Evolutionary conservation across 2,113 vertebrate genomes (phyloP).

Genomic region (Vulpes vulpes): DNA sequence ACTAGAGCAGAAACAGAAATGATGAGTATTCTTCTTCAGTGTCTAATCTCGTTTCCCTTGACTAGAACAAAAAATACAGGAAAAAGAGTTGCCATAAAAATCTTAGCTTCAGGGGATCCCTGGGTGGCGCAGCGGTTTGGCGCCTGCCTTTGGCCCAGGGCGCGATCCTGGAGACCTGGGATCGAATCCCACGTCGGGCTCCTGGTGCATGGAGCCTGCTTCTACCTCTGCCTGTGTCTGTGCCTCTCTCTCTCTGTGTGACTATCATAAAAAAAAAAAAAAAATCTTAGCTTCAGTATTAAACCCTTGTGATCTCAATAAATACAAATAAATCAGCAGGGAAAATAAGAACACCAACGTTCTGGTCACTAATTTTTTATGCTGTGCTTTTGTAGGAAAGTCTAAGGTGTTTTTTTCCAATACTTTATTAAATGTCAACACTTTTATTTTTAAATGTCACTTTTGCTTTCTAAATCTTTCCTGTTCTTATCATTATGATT

Average conservation of each 20-base stretch:
- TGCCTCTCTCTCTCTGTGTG: too few species aligned
- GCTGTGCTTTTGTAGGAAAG: neutral
- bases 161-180: too few species aligned
- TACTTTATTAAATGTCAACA: neutral
- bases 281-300: neutral
- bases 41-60: neutral
- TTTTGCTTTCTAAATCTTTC: neutral
- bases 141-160: too few species aligned
- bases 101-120: neutral
- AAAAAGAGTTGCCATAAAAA: neutral
- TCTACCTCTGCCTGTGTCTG: too few species aligned
- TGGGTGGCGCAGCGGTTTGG: too few species aligned
- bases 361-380: neutral
- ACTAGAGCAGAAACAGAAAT: neutral
- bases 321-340: neutral
- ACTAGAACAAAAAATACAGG: slow-evolving; percentile 34
- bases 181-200: too few species aligned
- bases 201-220: too few species aligned
- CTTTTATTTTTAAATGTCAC: too few species aligned
- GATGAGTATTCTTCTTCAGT: neutral
- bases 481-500: neutral
- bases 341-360: neutral
- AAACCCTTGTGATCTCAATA: neutral
- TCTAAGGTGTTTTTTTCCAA: neutral
- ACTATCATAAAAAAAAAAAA: too few species aligned